Conservation (phyloP, 2,113 vertebrate species). For the Leiothrix lutea region DNA sequence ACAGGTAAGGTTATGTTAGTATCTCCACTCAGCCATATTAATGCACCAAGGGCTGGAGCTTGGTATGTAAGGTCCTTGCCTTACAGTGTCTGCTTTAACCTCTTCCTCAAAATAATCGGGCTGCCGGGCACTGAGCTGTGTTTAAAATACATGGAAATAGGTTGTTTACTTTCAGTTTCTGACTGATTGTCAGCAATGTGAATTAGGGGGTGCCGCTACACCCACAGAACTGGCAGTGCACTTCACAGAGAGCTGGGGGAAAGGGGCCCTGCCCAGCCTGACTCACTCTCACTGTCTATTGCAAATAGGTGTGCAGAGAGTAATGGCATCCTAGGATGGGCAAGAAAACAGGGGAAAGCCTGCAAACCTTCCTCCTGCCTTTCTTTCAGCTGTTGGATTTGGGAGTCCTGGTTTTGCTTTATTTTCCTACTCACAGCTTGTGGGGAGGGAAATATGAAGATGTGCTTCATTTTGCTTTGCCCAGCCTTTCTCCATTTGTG, state of each 20-base stretch:
- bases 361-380: neutral
- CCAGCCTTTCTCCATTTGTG: neutral
- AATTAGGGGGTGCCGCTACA: neutral
- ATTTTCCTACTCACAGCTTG: neutral
- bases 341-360: neutral
- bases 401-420: neutral
- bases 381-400: neutral
- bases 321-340: neutral
- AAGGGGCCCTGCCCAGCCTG: neutral
- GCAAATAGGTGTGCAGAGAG: neutral
- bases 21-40: slow-evolving; percentile 76
- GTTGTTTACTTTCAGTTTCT: slow-evolving; percentile 1
- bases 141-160: slow-evolving; percentile 16
- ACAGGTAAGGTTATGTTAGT: slow-evolving; percentile 77
- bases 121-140: neutral
- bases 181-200: neutral
- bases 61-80: slow-evolving; percentile 71
- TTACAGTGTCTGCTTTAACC: slow-evolving; percentile 67
- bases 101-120: slow-evolving; percentile 62
- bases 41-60: slow-evolving; percentile 58
- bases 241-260: neutral
- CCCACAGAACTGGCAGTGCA: rapidly evolving
- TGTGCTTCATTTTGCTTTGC: neutral
- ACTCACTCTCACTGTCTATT: rapidly evolving
- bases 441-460: neutral